Evolutionary conservation across 2,113 vertebrate species (phyloP), one percentile per base, ranked within the genome.

Genomic region (Periophthalmus modestus): DNA sequence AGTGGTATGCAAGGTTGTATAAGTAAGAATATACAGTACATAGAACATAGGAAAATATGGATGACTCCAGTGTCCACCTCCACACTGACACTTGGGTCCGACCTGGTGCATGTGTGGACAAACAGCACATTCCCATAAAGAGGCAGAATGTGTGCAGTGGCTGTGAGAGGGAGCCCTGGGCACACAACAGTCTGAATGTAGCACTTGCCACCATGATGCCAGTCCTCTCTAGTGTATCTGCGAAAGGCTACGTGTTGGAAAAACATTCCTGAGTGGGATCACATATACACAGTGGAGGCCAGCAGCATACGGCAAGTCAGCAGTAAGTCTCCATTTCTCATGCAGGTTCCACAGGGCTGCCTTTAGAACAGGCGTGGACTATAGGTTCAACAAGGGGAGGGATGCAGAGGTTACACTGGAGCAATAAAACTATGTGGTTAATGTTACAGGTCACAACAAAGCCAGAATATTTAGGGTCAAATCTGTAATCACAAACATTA

Each of bases 201-300:
- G 88, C 92, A 92, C 91, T 93, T 94, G 85, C 81, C 91, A 94
- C 88, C 68, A 19, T 71, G 75, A 83, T 91, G 93, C 87, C 87
- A 93, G 87, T 80, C 85, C 88, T 88, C 89, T 92, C 84, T 84
- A 82, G 84, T 79, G 66, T 88, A 82, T 78, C 85, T 80, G 91
- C 77, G 89, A 93, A 92, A 93, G 88, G 85, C 86, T 86, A 88
- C 86, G 87, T 90, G 89, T 89, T 90, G 84, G 88, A 89, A 87
- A 91, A 92, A 90, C 91, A 93, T 92, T 92, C 89, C 91, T 87
- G 87, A 87, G 87, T 68, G 82, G 90, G 89, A 88, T 91, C 89
- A 87, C 90, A 85, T 91, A 83, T 85, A 89, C 89, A 85, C 83
- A 83, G 84, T 77, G 76, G 81, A 81, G 89, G 85, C 82, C 80